Evolutionary conservation across 2,888 invertebrate species (phyloP), one percentile per base, ranked within the genome.

Genomic region (Iphiclides podalirius): DNA sequence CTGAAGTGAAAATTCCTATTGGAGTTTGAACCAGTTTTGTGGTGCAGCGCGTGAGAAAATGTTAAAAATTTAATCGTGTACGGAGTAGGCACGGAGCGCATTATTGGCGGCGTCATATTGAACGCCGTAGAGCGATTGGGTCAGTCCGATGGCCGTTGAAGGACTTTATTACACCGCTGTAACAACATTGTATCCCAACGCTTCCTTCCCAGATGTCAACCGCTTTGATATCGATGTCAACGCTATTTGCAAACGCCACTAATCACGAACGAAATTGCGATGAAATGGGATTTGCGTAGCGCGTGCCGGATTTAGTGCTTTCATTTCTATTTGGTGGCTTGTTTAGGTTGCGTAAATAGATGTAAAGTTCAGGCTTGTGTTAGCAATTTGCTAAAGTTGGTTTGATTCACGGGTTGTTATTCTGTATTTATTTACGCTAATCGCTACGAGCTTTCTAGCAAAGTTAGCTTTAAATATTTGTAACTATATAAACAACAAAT

Each of bases 31-130:
- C n/a, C n/a, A n/a, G n/a, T n/a, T n/a, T n/a, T n/a, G n/a, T n/a
- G n/a, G n/a, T n/a, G 41, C 43, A 31, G 16, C 31, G 39, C 28
- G 45, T 38, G 31, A 43, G 40, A 26, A 50, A 50, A 78, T 73
- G 79, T 70, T 67, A 69, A 75, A 79, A 78, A 80, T 80, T 79
- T 78, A 76, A 82, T 80, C 72, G 73, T 64, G 68, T 66, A 61
- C 65, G 61, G 55, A 63, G 60, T 53, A 52, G 53, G 55, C 44
- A 34, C 53, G 60, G 72, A 61, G 74, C 75, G 75, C 76, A 75
- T 80, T 80, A 73, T 74, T 72, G 72, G 65, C 59, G 62, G 67
- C 73, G 72, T 71, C 81, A 79, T 79, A 77, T 79, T 76, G 77
- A 66, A 66, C 68, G 80, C 79, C 75, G 68, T 60, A 58, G 65